Conservation (phyloP, 1,140 invertebrate species). For the Adoxophyes honmai region DNA sequence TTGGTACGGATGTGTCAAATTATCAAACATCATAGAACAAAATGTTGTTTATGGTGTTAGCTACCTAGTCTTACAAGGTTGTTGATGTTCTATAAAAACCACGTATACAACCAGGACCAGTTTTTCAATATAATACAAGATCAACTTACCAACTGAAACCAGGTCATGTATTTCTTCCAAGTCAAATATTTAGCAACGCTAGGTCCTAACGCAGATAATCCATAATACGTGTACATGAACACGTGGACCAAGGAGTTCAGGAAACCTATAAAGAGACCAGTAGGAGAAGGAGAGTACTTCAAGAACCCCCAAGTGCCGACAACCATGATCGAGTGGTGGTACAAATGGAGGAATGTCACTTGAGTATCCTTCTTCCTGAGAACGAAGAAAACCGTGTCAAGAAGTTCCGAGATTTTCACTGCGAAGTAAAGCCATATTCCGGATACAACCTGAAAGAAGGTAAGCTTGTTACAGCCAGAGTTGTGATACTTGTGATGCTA, state of each 20-base stretch:
- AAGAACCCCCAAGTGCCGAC: conserved; percentile 93
- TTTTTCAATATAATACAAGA: background rate
- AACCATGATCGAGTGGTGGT: conserved; percentile 96
- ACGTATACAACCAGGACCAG: no score
- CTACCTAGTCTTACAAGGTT: no score
- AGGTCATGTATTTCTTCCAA: conserved; percentile 97
- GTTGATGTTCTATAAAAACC: no score
- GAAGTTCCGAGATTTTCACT: conserved; percentile 54
- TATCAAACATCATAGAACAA: no score
- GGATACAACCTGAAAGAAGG: conserved; percentile 1
- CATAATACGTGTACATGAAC: conserved; percentile 95
- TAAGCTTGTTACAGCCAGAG: no score
- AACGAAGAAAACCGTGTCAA: conserved; percentile 95
- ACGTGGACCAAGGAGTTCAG: conserved; percentile 96
- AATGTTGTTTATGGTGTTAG: no score
- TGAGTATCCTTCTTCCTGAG: conserved; percentile 94
- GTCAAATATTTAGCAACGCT: conserved; percentile 93
- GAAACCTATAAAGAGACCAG: conserved; percentile 93
- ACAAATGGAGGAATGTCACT: conserved; percentile 93
- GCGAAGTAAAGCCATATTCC: conserved; percentile 41
- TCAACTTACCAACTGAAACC: conserved; percentile 89
- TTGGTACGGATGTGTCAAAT: no score
- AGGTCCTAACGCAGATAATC: conserved; percentile 92
- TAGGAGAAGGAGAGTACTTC: conserved; percentile 62
- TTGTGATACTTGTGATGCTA: no score